A percentile compares a stretch with the other conserved stretches of the same genome.
phyloP scores from a whole-genome alignment of 2,797 vertebrate genomes.

The Typhlichthys subterraneus region DNA sequence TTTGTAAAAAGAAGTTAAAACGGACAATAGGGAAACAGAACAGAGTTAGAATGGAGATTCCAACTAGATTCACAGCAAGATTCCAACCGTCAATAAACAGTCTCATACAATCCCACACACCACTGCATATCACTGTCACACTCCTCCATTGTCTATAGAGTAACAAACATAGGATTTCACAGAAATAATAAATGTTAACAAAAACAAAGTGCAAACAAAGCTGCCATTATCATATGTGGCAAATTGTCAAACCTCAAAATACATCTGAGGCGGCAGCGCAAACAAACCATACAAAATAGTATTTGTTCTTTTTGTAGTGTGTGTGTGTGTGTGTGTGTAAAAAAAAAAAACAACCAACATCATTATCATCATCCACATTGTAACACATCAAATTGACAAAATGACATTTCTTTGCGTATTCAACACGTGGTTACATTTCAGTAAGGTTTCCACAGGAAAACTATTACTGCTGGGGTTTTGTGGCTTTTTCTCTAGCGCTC shows the following conservation, averaged over 20 bases:
- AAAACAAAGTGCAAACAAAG: conserved; percentile 82
- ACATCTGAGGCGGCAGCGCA: conserved; percentile 67
- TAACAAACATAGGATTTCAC: conserved; percentile 81
- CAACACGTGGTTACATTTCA: conserved; percentile 60
- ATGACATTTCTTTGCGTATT: conserved; percentile 56
- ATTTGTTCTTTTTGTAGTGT: conserved; percentile 65
- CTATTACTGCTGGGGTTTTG: conserved; percentile 53
- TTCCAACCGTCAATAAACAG: conserved; percentile 68
- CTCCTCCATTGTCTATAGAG: conserved; percentile 72
- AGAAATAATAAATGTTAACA: conserved; percentile 81
- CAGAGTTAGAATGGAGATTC: conserved; percentile 62
- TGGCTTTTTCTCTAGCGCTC: conserved; percentile 48
- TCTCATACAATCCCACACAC: conserved; percentile 61
- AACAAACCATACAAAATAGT: conserved; percentile 76
- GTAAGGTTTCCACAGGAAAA: conserved; percentile 82
- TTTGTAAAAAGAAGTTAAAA: conserved; percentile 50
- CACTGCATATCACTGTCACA: conserved; percentile 74
- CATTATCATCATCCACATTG: conserved; percentile 46
- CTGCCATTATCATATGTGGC: conserved; percentile 75
- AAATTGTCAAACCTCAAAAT: conserved; percentile 70
- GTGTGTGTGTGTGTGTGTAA: conserved; percentile 57
- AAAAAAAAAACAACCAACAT: conserved; percentile 58
- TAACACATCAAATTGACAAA: conserved; percentile 68
- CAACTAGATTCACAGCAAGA: conserved; percentile 80
- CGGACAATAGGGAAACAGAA: conserved; percentile 61